Conservation (phyloP, 2,888 invertebrate genomes). For the Margaritifera margaritifera region DNA sequence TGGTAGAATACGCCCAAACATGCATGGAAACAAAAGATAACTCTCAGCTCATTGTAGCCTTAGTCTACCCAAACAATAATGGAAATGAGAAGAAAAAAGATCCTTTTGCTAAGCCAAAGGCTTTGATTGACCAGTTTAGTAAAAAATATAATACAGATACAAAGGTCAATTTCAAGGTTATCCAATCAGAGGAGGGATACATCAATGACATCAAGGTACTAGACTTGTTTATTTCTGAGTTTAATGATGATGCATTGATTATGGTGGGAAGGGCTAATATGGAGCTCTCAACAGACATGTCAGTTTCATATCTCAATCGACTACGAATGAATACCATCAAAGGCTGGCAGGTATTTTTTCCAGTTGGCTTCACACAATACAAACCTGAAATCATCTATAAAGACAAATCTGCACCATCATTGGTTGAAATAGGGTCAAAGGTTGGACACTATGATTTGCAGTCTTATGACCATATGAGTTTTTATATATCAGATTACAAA, state of each 20-base stretch:
- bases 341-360: slow-evolving; percentile 90
- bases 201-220: slow-evolving; percentile 77
- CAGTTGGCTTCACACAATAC: slow-evolving; percentile 92
- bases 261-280: slow-evolving; percentile 62
- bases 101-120: slow-evolving; percentile 79
- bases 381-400: slow-evolving; percentile 78
- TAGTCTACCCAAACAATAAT: slow-evolving; percentile 74
- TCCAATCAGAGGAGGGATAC: slow-evolving; percentile 48
- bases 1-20: slow-evolving; percentile 82
- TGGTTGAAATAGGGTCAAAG: slow-evolving; percentile 66
- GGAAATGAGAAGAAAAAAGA: slow-evolving; percentile 73
- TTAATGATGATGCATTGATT: slow-evolving; percentile 78
- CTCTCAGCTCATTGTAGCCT: slow-evolving; percentile 83
- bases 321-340: slow-evolving; percentile 95
- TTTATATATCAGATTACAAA: slow-evolving; percentile 86
- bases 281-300: slow-evolving; percentile 61
- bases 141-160: slow-evolving; percentile 81
- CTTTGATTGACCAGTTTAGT: slow-evolving; percentile 78
- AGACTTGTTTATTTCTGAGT: slow-evolving; percentile 81
- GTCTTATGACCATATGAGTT: slow-evolving; percentile 83
- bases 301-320: slow-evolving; percentile 83
- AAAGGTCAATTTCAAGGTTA: slow-evolving; percentile 76
- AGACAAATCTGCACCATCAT: slow-evolving; percentile 61
- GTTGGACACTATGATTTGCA: slow-evolving; percentile 85
- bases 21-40: slow-evolving; percentile 87